Evolutionary conservation across 2,888 invertebrate species (phyloP).

Genomic region (Drosophila mimetica): DNA sequence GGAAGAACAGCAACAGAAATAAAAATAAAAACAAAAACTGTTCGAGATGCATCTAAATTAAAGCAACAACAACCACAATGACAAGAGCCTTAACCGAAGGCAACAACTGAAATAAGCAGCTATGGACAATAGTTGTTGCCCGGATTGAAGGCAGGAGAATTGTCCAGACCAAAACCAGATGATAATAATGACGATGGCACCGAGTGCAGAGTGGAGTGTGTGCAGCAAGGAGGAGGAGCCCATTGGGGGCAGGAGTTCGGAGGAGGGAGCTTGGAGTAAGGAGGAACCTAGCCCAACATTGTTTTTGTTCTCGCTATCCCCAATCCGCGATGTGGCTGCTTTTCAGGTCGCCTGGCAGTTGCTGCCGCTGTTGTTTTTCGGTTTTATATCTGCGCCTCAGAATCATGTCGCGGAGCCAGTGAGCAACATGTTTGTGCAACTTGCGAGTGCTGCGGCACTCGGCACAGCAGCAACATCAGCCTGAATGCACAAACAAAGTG

Average conservation of each 20-base stretch:
- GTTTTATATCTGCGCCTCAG: conserved; percentile 72
- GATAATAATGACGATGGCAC: conserved; percentile 63
- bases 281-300: conserved; percentile 69
- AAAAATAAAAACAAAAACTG: conserved; percentile 34
- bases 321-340: conserved; percentile 30
- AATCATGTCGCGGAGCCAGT: conserved; percentile 77
- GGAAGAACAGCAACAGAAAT: conserved; percentile 19
- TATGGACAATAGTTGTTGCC: conserved; percentile 45
- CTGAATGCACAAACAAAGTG: neutral
- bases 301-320: conserved; percentile 59
- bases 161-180: conserved; percentile 66
- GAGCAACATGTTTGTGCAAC: conserved; percentile 75
- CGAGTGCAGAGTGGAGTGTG: neutral
- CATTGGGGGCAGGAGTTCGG: neutral
- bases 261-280: no score
- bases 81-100: conserved; percentile 48
- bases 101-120: conserved; percentile 42
- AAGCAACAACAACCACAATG: conserved; percentile 48
- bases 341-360: conserved; percentile 32
- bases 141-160: conserved; percentile 45
- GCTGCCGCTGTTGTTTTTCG: conserved; percentile 44
- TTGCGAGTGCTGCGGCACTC: conserved; percentile 72
- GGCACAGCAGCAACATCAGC: conserved; percentile 43
- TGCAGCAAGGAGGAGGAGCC: conserved; percentile 6
- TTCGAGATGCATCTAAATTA: conserved; percentile 56